Evolutionary conservation across 2,113 vertebrate genomes (phyloP), one percentile per base, ranked within the genome.

Genomic region (Dunckerocampus dactyliophorus): DNA sequence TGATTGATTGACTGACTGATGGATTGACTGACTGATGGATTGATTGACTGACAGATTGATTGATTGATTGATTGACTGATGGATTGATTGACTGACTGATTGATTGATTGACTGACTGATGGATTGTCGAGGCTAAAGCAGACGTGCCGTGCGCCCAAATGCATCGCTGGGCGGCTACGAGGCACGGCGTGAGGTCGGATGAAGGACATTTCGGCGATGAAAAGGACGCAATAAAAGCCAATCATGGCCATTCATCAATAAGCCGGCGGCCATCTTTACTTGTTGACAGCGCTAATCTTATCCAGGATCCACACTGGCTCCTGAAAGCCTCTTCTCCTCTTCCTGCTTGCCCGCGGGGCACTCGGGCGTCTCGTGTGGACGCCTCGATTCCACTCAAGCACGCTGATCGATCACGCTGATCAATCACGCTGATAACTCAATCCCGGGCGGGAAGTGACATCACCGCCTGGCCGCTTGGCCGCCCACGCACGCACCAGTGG

Each of bases 301-400:
- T 74, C 75, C 78, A 72, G 75, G 37, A 12, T 39, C 37, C 7
- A 39, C 37, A 11, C 11, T 79, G 47, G 67, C 80, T 83, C 80
- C 83, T 75, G 65, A 74, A 79, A 77, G 74, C 17, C 47, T 11
- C 28, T 62, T 58, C 57, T 72, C 71, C 55, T 78, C 52, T 68
- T 53, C 60, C 69, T 42, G 53, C 58, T 54, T 39, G 11, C 74
- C 86, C 68, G 73, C 37, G 63, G 80, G 67, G 83, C 63, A 61
- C 42, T 12, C 11, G 9, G 58, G 54, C 75, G 74, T 83, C 74
- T 71, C 85, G 82, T 72, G 84, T 87, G 76, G 82, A 83, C 71
- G 45, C 67, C 79, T 81, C 82, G 85, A 86, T 86, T 87, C 85
- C 73, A 80, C 79, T 84, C 74, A 82, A n/a, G n/a, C n/a, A n/a